These are phyloP conservation scores for Seriola aureovittata DNA, from an alignment of 2,113 vertebrate genomes.

Conservation along the genomic window DNA sequence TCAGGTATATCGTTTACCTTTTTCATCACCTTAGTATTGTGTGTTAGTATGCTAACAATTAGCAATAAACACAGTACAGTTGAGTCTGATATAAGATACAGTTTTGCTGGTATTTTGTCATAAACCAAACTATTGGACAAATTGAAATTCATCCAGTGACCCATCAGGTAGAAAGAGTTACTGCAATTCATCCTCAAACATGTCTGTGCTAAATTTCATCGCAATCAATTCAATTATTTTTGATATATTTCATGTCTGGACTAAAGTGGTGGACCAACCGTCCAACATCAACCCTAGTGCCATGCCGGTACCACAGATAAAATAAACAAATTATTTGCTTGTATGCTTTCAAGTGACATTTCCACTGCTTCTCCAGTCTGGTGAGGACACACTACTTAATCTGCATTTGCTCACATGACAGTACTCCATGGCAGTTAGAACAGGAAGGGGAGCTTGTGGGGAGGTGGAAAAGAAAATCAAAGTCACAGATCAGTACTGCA, in stretches of 20 bases:
- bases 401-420: conserved; percentile 33
- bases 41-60: too few relatives aligned
- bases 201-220: not conserved
- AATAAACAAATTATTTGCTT: not conserved
- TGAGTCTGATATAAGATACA: not conserved
- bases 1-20: not conserved
- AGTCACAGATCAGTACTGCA: conserved; percentile 42
- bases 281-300: too few relatives aligned
- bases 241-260: not conserved
- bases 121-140: not conserved
- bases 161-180: not conserved
- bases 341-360: not conserved
- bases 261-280: not conserved
- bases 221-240: not conserved
- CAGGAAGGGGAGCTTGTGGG: not conserved
- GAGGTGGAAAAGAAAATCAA: conserved; percentile 43
- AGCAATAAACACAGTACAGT: not conserved
- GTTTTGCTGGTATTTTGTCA: not conserved
- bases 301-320: not conserved
- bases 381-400: conserved; percentile 24
- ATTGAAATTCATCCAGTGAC: not conserved
- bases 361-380: not conserved
- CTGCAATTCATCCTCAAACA: not conserved
- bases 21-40: not conserved
- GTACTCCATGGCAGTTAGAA: conserved; percentile 3